phyloP scores from a whole-genome alignment of 2,797 vertebrate species.

The Tinamus major region DNA sequence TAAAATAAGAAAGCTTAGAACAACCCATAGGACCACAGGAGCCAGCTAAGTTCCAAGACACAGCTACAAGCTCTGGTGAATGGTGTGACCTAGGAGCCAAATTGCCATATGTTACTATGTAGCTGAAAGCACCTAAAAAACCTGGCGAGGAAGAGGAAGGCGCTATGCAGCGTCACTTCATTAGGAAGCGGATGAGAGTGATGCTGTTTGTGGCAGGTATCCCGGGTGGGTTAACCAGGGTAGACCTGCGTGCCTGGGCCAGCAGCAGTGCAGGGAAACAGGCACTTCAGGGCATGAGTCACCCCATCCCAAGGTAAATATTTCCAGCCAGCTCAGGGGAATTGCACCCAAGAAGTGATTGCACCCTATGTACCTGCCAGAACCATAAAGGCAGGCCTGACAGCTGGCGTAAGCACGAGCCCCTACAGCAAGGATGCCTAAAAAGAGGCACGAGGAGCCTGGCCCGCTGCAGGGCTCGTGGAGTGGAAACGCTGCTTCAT shows the following conservation, averaged over 20 bases:
- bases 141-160: not conserved
- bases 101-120: rapidly evolving
- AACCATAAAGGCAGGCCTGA: not conserved
- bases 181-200: rapidly evolving
- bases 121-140: not conserved
- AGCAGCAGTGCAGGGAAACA: not conserved
- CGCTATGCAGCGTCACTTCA: rapidly evolving
- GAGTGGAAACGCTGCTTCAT: too few species aligned
- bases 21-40: not conserved
- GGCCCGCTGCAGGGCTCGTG: too few species aligned
- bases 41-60: not conserved
- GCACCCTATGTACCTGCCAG: not conserved
- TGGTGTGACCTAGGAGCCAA: rapidly evolving
- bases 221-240: not conserved
- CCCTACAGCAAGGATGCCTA: not conserved
- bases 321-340: not conserved
- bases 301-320: not conserved
- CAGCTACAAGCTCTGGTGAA: rapidly evolving
- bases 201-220: not conserved
- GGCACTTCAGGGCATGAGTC: not conserved
- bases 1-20: not conserved
- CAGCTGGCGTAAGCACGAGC: rapidly evolving
- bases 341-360: not conserved
- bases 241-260: not conserved
- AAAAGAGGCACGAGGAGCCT: not conserved